A percentile compares a stretch with the other conserved stretches of the same genome.
phyloP scores from a whole-genome alignment of 2,797 vertebrate species.

The Falco berigora region DNA sequence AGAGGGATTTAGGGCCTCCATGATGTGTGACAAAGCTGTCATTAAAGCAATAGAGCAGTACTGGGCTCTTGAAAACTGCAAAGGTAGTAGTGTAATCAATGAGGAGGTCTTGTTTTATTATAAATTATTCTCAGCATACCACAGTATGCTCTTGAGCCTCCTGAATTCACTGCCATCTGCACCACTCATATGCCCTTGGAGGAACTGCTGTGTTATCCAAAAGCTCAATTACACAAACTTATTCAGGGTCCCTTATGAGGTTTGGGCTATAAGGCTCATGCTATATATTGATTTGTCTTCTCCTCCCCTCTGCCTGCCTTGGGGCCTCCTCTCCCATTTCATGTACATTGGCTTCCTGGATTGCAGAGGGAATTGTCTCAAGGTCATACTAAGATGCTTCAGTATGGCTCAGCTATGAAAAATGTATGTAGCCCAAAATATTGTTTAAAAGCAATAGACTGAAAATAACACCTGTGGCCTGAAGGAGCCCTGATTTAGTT shows the following conservation, averaged over 20 bases:
- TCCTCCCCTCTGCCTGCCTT: background rate
- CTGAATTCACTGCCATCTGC: background rate
- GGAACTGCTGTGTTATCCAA: background rate
- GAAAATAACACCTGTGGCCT: background rate
- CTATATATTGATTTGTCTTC: conserved; percentile 1
- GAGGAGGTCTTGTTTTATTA: background rate
- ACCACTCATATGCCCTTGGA: background rate
- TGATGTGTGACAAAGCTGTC: background rate
- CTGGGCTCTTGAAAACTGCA: background rate
- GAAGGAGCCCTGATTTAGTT: background rate
- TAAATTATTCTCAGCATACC: background rate
- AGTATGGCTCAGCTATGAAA: background rate
- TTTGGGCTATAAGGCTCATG: background rate
- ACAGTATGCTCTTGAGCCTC: background rate
- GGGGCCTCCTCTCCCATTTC: background rate
- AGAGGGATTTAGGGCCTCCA: background rate
- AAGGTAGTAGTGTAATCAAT: background rate
- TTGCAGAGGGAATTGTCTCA: background rate
- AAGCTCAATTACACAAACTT: background rate
- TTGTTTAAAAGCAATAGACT: conserved; percentile 2
- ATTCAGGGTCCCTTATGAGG: background rate
- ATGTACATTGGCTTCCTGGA: background rate
- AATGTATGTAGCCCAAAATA: background rate
- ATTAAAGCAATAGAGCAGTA: background rate
- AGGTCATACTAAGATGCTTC: background rate